phyloP scores from a whole-genome alignment of 2,888 invertebrate species.

The Tromatobia lineatoria region DNA sequence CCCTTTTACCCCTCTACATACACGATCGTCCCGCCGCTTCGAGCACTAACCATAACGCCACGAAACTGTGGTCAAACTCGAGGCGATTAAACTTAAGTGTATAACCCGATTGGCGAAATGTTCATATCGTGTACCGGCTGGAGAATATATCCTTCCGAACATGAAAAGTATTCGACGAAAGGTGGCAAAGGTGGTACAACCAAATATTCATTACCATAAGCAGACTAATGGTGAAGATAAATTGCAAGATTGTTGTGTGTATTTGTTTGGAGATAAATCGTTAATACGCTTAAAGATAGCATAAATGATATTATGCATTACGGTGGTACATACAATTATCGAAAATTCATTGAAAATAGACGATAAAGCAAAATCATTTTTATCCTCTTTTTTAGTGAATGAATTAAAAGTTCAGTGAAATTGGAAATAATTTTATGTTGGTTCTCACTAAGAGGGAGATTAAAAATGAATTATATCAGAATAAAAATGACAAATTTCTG shows the following conservation, averaged over 20 bases:
- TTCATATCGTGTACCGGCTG: background rate
- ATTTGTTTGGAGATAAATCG: background rate
- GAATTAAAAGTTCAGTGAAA: too few relatives aligned
- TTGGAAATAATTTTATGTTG: too few relatives aligned
- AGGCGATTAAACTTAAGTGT: constrained; percentile 23
- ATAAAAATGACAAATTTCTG: too few relatives aligned
- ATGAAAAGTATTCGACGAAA: background rate
- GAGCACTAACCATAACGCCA: constrained; percentile 23
- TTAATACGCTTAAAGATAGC: background rate
- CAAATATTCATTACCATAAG: background rate
- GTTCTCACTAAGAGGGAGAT: too few relatives aligned
- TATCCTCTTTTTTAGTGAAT: too few relatives aligned
- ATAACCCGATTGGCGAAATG: constrained; percentile 23
- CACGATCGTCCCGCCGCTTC: background rate
- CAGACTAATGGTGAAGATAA: background rate
- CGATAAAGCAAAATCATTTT: too few relatives aligned
- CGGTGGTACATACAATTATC: too few relatives aligned
- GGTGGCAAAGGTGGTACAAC: background rate
- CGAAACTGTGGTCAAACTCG: constrained; percentile 25
- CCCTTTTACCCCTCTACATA: background rate
- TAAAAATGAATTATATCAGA: too few relatives aligned
- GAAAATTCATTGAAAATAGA: too few relatives aligned
- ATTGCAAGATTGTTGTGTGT: background rate
- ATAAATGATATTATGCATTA: too few relatives aligned
- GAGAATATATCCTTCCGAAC: background rate